These are phyloP conservation scores for Ctenicera cuprea DNA, from an alignment of 2,888 invertebrate species.

Conservation along the genomic window DNA sequence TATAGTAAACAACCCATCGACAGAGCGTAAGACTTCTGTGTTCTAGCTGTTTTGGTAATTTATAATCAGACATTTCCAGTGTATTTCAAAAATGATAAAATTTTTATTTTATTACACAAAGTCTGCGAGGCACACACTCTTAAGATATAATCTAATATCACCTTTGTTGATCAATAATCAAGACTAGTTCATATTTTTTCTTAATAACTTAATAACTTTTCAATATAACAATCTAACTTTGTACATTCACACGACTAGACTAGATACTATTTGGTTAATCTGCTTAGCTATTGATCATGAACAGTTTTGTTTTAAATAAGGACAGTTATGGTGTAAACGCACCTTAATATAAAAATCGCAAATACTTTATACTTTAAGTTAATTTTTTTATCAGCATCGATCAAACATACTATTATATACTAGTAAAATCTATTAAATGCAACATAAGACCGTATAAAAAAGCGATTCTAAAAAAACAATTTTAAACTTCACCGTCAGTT, in stretches of 20 bases:
- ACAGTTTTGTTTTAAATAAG: not conserved
- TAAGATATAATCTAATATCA: constrained; percentile 15
- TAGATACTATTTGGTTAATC: not conserved
- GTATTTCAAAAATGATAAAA: not conserved
- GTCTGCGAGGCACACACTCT: constrained; percentile 10
- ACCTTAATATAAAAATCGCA: not conserved
- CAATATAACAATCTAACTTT: no score
- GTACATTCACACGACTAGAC: no score
- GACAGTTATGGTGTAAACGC: no score
- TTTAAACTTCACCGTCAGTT: not conserved
- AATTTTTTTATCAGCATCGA: not conserved
- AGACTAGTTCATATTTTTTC: not conserved
- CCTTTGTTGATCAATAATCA: not conserved
- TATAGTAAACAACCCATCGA: no score
- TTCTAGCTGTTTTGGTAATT: no score
- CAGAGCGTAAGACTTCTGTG: no score
- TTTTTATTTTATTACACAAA: not conserved
- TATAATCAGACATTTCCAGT: no score
- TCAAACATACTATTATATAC: no score
- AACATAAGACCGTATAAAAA: not conserved
- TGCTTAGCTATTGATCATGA: not conserved
- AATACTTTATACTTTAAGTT: not conserved
- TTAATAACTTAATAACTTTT: not conserved
- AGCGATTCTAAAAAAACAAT: not conserved
- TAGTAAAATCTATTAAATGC: no score